phyloP scores from a whole-genome alignment of 2,797 vertebrate genomes.

The Otolemur crassicaudatus region DNA sequence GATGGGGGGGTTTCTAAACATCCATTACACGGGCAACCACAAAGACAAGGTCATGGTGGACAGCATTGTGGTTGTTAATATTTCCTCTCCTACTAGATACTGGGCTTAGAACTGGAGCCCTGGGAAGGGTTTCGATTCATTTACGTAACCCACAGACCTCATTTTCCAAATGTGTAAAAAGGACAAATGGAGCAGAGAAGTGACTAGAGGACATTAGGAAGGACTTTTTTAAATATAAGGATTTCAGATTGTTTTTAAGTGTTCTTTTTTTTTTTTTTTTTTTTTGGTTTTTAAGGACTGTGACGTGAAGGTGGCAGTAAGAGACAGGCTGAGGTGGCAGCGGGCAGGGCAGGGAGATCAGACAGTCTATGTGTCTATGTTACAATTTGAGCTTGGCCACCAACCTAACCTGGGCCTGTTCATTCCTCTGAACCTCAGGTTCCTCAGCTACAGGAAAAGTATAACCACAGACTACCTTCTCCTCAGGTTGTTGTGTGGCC shows the following conservation, averaged over 20 bases:
- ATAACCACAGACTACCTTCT: background rate
- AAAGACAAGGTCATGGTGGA: background rate
- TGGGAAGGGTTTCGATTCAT: background rate
- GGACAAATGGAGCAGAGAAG: background rate
- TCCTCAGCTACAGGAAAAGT: background rate
- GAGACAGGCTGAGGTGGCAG: rapidly evolving
- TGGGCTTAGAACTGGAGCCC: background rate
- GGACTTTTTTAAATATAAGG: background rate
- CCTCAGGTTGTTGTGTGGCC: background rate
- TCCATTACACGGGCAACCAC: background rate
- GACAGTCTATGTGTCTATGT: background rate
- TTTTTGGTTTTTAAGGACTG: background rate
- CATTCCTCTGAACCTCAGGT: background rate
- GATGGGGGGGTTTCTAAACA: background rate
- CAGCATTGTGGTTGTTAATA: rapidly evolving
- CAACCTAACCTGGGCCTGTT: background rate
- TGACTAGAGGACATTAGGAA: background rate
- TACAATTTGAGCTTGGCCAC: background rate
- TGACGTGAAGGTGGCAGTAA: background rate
- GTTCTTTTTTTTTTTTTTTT: background rate
- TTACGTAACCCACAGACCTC: background rate
- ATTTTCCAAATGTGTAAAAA: background rate
- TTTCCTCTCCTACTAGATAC: rapidly evolving
- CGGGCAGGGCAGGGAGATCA: rapidly evolving
- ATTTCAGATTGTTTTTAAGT: background rate